Base-by-base conservation (phyloP, 2,113 vertebrate species). In the Eolophus roseicapilla region DNA sequence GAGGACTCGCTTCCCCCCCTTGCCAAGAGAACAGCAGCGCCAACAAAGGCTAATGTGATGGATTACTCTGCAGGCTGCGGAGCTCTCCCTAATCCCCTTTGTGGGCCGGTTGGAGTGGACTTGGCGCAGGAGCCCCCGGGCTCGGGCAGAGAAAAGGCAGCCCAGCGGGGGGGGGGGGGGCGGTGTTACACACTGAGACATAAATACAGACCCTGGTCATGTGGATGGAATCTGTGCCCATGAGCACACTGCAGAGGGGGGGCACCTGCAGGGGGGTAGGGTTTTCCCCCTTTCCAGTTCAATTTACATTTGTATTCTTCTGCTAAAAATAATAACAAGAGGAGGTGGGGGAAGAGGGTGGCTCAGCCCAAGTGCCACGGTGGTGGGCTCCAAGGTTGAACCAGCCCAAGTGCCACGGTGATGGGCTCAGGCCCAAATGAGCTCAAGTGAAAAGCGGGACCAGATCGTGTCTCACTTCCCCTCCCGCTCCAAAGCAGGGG, bases 21-120 rank as follows among this genome's bases (percentile, higher is more conserved):
- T 7, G 7, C 23, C 92, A 97, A 97, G 97, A 97, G 97, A 97
- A 97, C 68, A 17, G 95, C 27, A 85, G 93, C n/a, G 88, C 98
- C 98, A 97, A 96, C 96, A 94, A 95, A 93, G 95, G 97, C 91
- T 98, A 97, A 97, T 98, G 98, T 98, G 98, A 98, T 98, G 98
- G 98, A 98, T 98, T 98, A 98, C 98, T 97, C 97, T 90, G 94
- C 64, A 3, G 97, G 97, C 96, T 80, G 88, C 96, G 97, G 97
- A 96, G 97, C 95, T 98, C 97, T 98, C 96, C 97, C 95, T 98
- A 98, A 98, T 98, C 98, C 98, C 96, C 68, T 98, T 98, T 98
- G 98, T 98, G 98, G 97, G 81, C 69, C 97, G 86, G 92, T 46
- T 97, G 84, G 97, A 97, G 79, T 62, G 96, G 98, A 97, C 70